phyloP scores from a whole-genome alignment of 2,797 vertebrate species.

The Micrastur ruficollis region DNA sequence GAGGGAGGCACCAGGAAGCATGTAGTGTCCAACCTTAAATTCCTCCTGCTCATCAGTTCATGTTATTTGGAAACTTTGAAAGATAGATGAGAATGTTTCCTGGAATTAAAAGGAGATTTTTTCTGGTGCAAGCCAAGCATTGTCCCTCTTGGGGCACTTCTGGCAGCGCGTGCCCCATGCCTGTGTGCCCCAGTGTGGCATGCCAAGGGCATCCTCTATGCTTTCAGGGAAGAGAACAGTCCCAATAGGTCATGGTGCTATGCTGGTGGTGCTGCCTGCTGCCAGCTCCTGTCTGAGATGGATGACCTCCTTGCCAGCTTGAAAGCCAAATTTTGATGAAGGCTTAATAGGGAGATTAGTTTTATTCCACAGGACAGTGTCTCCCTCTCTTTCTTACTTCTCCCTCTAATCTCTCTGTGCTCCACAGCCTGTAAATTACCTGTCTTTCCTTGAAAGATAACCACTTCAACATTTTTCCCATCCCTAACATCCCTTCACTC shows the following conservation, averaged over 20 bases:
- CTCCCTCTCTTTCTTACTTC: neutral
- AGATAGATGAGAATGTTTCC: neutral
- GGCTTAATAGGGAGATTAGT: neutral
- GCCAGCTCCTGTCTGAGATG: neutral
- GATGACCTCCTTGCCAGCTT: accelerated
- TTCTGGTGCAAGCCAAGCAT: accelerated
- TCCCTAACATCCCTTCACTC: neutral
- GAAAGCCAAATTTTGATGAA: neutral
- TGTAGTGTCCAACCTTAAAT: neutral
- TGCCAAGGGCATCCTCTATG: neutral
- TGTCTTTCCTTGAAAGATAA: neutral
- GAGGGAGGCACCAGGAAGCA: neutral
- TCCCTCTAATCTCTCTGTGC: neutral
- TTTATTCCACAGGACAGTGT: neutral
- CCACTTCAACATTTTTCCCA: neutral
- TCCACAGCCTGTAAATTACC: neutral
- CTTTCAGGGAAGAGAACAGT: neutral
- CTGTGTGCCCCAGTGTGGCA: accelerated
- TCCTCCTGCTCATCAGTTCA: neutral
- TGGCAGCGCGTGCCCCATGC: neutral
- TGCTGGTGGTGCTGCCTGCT: neutral
- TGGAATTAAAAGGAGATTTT: neutral
- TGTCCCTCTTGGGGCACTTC: neutral
- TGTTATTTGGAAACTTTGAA: neutral
- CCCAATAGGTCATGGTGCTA: neutral